A percentile compares a stretch with the other conserved stretches of the same genome.
Evolutionary conservation across 1,140 invertebrate species (phyloP).

Genomic region (Marisa cornuarietis): DNA sequence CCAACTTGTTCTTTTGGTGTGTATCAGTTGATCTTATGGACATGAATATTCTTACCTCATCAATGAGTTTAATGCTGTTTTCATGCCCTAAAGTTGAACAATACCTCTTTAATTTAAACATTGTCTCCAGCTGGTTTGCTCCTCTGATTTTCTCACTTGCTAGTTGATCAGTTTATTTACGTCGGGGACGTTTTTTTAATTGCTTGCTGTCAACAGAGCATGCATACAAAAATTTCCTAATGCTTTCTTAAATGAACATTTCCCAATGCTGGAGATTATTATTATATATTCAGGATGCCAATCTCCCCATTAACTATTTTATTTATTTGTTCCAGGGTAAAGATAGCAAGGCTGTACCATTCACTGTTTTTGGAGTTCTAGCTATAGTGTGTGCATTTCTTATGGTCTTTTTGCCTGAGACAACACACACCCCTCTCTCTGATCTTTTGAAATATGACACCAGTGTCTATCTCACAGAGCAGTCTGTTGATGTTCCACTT

Average conservation of each 20-base stretch:
- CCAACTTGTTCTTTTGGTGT: conserved; percentile 52
- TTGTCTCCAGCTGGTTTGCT: not conserved
- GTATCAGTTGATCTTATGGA: conserved; percentile 9
- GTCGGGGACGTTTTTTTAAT: not conserved
- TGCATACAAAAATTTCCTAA: not conserved
- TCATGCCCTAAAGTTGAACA: not conserved
- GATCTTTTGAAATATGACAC: conserved; percentile 20
- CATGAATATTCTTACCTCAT: not conserved
- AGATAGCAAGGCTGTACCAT: conserved; percentile 33
- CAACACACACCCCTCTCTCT: conserved; percentile 32
- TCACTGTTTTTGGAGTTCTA: conserved; percentile 42
- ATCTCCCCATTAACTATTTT: not conserved
- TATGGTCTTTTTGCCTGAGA: conserved; percentile 38
- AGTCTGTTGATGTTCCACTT: not conserved
- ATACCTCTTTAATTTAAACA: too few relatives aligned
- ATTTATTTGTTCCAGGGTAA: conserved; percentile 33
- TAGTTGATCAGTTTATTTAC: not conserved
- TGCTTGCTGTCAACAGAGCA: not conserved
- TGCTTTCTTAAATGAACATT: conserved; percentile 1
- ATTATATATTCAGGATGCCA: not conserved
- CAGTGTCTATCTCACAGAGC: not conserved
- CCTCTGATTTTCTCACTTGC: not conserved
- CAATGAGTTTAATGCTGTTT: not conserved
- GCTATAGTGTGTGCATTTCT: conserved; percentile 40
- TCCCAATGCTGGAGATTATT: not conserved